Evolutionary conservation across 2,888 invertebrate species (phyloP), one percentile per base, ranked within the genome.

Genomic region (Platerodrilus igneus): DNA sequence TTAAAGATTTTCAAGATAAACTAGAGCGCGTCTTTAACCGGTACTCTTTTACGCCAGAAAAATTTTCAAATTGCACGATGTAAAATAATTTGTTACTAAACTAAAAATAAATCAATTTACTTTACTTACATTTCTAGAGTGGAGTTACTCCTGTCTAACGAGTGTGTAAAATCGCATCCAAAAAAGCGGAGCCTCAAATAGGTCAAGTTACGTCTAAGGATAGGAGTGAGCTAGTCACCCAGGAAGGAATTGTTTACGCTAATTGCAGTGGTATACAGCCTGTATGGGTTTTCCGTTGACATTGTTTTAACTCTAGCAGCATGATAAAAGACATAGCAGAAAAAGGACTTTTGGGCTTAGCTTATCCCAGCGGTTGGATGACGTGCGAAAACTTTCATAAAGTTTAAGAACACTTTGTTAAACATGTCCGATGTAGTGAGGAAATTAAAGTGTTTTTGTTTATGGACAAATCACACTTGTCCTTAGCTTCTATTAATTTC

Each of bases 371-470:
- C 39, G 60, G 61, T 2, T 63, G 60, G 60, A 59, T 59, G 53
- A 61, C 50, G 13, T 49, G 32, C 4, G 33, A 41, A n/a, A 50
- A 58, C 20, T 64, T 62, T 47, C 3, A 53, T n/a, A 38, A 52
- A 3, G 59, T 57, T 23, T 37, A 62, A 23, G 41, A 58, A 34
- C 56, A 59, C 52, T 59, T 62, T 42, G 47, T 54, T 8, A 55
- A 58, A 31, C 41, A 58, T 45, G 52, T 53, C n/a, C 52, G 44
- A 41, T 52, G 54, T 25, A 47, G 52, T 8, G 42, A 45, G 22
- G 53, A 57, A 2, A 52, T 49, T 30, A 49, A 39, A 18, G 51
- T 54, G 31, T 40, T 64, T 3, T 40, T 63, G 4, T 55, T 60
- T 23, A 42, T 57, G 5, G 60, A 58, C 37, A 53, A 59, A 35